Evolutionary conservation across 2,888 invertebrate species (phyloP).

Genomic region (Ypsolopha scabrella): DNA sequence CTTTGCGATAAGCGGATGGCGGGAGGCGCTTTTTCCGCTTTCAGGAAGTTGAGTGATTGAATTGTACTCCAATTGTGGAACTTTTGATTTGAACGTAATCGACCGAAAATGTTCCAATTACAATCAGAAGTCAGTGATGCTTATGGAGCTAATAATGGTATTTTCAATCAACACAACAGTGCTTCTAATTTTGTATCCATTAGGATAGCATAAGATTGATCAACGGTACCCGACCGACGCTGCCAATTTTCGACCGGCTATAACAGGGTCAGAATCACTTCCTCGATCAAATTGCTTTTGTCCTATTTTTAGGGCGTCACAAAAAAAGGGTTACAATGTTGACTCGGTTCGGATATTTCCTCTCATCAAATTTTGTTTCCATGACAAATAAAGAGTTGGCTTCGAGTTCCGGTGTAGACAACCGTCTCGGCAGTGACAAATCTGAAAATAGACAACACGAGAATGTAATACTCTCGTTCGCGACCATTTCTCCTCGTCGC

Average conservation of each 20-base stretch:
- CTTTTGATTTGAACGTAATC: neutral
- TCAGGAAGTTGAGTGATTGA: slow-evolving; percentile 17
- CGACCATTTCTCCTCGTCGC: slow-evolving; percentile 50
- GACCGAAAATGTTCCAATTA: neutral
- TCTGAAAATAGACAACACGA: slow-evolving; percentile 57
- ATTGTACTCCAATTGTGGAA: neutral
- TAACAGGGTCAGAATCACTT: too few species aligned
- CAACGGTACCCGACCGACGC: too few species aligned
- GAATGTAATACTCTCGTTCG: slow-evolving; percentile 39
- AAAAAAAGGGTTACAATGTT: too few species aligned
- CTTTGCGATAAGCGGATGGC: slow-evolving; percentile 53
- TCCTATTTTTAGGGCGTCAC: too few species aligned
- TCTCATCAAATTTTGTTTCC: slow-evolving; percentile 21
- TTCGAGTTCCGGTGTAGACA: slow-evolving; percentile 52
- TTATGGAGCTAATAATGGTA: too few species aligned
- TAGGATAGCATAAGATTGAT: too few species aligned
- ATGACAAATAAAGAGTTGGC: slow-evolving; percentile 41
- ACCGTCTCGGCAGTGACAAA: slow-evolving; percentile 46
- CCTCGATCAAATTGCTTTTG: too few species aligned
- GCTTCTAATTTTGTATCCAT: too few species aligned
- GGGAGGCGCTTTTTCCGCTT: slow-evolving; percentile 35
- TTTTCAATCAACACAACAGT: too few species aligned
- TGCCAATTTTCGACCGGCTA: too few species aligned
- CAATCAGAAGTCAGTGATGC: too few species aligned
- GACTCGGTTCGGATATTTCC: slow-evolving; percentile 22